phyloP scores from a whole-genome alignment of 1,140 invertebrate genomes.

The Drosophila ananassae region DNA sequence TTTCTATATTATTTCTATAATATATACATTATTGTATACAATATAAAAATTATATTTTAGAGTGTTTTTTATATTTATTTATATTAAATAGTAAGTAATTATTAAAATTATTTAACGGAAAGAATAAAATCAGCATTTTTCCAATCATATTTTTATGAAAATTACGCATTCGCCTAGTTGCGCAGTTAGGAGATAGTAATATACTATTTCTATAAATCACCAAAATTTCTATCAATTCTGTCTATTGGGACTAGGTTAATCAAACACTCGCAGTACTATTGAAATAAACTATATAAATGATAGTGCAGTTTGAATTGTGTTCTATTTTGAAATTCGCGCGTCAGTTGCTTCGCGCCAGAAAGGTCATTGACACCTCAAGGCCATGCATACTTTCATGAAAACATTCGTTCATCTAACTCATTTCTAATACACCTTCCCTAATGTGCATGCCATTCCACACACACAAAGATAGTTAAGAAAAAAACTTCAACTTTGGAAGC shows the following conservation, averaged over 20 bases:
- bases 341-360: constrained; percentile 25
- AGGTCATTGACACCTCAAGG: constrained; percentile 40
- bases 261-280: background rate
- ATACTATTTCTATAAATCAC: background rate
- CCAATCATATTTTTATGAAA: background rate
- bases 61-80: too few relatives aligned
- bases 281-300: constrained; percentile 4
- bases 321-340: constrained; percentile 16
- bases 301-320: constrained; percentile 33
- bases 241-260: background rate
- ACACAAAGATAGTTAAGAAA: constrained; percentile 31
- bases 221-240: background rate
- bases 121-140: too few relatives aligned
- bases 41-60: too few relatives aligned
- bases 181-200: constrained; percentile 6
- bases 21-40: too few relatives aligned
- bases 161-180: constrained; percentile 9
- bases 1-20: too few relatives aligned
- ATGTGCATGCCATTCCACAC: constrained; percentile 16
- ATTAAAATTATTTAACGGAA: too few relatives aligned
- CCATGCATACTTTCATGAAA: constrained; percentile 1
- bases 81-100: too few relatives aligned
- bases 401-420: background rate
- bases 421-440: constrained; percentile 1
- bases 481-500: constrained; percentile 19